Base-by-base conservation (phyloP, 2,888 invertebrate genomes). In the Baronia brevicornis region DNA sequence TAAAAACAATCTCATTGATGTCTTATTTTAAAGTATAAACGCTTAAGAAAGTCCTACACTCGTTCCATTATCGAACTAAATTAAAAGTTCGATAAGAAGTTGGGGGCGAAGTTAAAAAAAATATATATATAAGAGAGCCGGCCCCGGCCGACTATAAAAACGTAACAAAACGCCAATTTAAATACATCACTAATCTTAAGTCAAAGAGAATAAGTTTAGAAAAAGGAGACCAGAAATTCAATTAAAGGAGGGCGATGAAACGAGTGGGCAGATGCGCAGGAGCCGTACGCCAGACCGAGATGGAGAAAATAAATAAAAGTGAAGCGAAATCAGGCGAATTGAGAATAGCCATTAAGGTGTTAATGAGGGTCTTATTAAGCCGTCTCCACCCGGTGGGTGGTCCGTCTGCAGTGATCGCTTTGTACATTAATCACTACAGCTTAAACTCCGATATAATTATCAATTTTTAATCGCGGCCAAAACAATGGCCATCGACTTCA, bases 281-380 rank as follows among this genome's bases (percentile, higher is more conserved):
- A 48, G 54, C 49, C 38, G 43, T 33, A 38, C 35, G 66, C 40
- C 46, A 32, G 61, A 71, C 48, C 36, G 67, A 57, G 70, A 74
- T 40, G 46, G 60, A 54, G 31, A 60, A 60, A 69, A 71, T 70
- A 77, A 79, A 77, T 75, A 75, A 78, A 74, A 75, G 59, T 71
- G 61, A 54, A 74, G 66, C 69, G 69, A 70, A 77, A 75, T 73
- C 74, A 73, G 65, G 73, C 73, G 79, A 79, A 82, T 79, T 79
- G 78, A 77, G 78, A 79, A 80, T 77, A 74, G 68, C 79, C 77
- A 79, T 80, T 77, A 79, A 80, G 80, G 82, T 84, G 82, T 80
- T 84, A 82, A 84, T 80, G 78, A 80, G 80, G 70, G 69, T 69
- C 79, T 80, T 84, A 84, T 84, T 80, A 80, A 84, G 82, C 77